These are phyloP conservation scores for Bubalus kerabau DNA, from an alignment of 2,113 vertebrate species.

Conservation along the genomic window DNA sequence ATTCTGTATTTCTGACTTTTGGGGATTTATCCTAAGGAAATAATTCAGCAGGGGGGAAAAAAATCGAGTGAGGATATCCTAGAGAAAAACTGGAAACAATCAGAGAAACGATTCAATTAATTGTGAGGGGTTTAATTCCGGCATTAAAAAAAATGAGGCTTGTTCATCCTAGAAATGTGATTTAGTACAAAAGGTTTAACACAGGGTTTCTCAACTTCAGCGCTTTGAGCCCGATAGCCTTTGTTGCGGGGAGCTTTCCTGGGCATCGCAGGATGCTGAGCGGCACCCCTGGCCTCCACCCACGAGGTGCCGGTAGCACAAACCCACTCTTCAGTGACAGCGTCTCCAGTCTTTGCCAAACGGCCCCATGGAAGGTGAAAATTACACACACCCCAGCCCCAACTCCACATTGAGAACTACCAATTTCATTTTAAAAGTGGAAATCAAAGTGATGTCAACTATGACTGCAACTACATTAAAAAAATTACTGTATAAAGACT, in stretches of 20 bases:
- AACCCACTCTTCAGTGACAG: not conserved
- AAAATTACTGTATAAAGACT: not conserved
- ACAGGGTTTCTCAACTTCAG: not conserved
- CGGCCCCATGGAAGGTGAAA: not conserved
- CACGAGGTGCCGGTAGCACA: not conserved
- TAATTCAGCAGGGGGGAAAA: not conserved
- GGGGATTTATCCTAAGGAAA: not conserved
- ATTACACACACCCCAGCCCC: not conserved
- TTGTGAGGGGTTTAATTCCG: not conserved
- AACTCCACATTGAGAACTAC: not conserved
- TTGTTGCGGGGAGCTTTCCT: not conserved
- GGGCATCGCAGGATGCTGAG: not conserved
- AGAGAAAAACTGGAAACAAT: not conserved
- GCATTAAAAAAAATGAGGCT: not conserved
- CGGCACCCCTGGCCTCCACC: not conserved
- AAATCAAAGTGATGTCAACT: not conserved
- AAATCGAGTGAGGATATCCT: not conserved
- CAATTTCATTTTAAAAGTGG: slow-evolving; percentile 8
- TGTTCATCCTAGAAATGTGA: not conserved
- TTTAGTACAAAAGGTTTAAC: not conserved
- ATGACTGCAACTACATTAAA: not conserved
- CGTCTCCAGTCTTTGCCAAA: not conserved
- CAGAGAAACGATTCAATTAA: not conserved
- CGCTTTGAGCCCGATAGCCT: not conserved
- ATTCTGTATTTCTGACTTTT: not conserved